These are phyloP conservation scores for Drosophila nasuta DNA, from an alignment of 1,140 invertebrate genomes.

Conservation along the genomic window DNA sequence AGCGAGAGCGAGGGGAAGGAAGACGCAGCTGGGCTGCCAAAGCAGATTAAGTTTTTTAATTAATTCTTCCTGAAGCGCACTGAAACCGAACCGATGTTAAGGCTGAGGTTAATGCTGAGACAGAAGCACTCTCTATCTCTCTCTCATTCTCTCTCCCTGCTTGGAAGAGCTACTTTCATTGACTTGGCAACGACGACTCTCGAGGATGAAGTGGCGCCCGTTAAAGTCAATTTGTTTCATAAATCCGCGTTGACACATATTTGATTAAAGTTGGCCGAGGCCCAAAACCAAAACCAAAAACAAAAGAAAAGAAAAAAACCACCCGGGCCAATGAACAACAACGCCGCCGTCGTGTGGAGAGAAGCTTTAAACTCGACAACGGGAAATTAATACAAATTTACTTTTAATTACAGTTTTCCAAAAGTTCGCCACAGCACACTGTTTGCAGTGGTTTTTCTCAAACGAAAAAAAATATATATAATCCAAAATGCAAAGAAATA, in stretches of 20 bases:
- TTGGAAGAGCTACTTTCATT: conserved; percentile 31
- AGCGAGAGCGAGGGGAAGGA: neutral
- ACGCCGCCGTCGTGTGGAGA: neutral
- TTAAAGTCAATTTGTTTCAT: conserved; percentile 76
- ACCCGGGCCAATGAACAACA: conserved; percentile 8
- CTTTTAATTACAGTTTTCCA: conserved; percentile 48
- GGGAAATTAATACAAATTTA: conserved; percentile 49
- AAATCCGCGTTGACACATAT: conserved; percentile 76
- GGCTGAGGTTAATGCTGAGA: neutral
- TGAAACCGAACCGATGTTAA: conserved; percentile 16
- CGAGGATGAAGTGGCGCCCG: neutral
- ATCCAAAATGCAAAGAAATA: neutral
- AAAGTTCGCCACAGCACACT: conserved; percentile 22
- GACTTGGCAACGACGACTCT: neutral
- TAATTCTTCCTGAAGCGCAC: conserved; percentile 59
- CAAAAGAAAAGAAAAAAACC: too few species aligned
- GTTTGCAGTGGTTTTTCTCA: neutral
- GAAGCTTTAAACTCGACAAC: conserved; percentile 3
- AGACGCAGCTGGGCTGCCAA: conserved; percentile 42
- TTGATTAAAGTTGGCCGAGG: conserved; percentile 66
- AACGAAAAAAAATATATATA: neutral
- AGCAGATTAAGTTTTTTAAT: conserved; percentile 79
- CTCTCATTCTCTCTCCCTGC: neutral
- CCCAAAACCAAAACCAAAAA: conserved; percentile 6
- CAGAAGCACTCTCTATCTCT: neutral